A percentile compares a stretch with the other conserved stretches of the same genome.
Conservation (phyloP, 2,113 vertebrate genomes). For the Tupaia chinensis region DNA sequence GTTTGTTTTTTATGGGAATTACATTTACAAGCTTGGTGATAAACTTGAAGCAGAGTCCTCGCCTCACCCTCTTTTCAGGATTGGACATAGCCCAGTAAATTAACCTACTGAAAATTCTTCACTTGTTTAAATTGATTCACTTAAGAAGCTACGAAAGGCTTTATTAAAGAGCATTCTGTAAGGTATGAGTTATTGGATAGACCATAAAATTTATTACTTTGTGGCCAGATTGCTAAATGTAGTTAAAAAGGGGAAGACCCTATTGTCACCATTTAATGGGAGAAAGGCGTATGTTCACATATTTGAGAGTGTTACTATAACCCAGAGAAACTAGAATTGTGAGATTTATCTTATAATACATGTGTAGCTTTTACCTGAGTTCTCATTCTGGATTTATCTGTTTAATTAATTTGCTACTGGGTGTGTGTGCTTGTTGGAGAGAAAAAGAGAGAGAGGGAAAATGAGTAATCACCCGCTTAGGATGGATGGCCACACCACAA, state of each 20-base stretch:
- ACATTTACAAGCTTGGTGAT: background rate
- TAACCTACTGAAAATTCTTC: background rate
- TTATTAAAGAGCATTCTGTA: background rate
- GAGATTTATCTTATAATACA: background rate
- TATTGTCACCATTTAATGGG: background rate
- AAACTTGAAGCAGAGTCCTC: background rate
- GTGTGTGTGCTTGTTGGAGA: no score
- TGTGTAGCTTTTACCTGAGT: background rate
- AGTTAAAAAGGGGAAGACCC: background rate
- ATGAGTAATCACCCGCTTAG: no score
- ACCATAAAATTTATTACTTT: background rate
- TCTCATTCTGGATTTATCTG: background rate
- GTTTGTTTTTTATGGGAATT: conserved; percentile 54
- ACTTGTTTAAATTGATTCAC: conserved; percentile 6
- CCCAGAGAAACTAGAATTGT: background rate
- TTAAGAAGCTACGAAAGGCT: conserved; percentile 9
- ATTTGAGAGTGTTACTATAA: background rate
- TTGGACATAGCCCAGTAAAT: conserved; percentile 8
- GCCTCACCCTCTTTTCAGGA: background rate
- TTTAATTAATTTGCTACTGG: no score
- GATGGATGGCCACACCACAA: no score
- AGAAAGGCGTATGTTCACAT: background rate
- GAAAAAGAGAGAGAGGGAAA: no score
- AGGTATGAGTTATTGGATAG: background rate
- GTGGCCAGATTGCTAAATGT: background rate